A percentile compares a stretch with the other conserved stretches of the same genome.
Evolutionary conservation across 2,113 vertebrate species (phyloP).

Genomic region (Amblyornis subalaris): DNA sequence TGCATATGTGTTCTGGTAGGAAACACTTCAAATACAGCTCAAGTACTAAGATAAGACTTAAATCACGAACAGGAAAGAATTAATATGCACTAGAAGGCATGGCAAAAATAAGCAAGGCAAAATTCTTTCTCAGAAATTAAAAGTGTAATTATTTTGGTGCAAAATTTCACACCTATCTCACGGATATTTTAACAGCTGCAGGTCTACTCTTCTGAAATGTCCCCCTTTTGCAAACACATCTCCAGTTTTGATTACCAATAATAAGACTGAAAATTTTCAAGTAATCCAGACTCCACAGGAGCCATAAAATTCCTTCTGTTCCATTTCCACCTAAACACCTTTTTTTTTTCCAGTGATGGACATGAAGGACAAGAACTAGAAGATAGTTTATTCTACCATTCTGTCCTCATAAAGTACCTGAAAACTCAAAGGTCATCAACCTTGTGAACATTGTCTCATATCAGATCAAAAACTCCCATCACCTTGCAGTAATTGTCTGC

Average conservation of each 20-base stretch:
- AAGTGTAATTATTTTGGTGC: not conserved
- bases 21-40: not conserved
- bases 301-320: not conserved
- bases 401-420: not conserved
- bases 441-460: accelerated
- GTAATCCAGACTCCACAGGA: not conserved
- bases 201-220: not conserved
- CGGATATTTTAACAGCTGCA: not conserved
- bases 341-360: not conserved
- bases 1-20: not conserved
- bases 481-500: not conserved
- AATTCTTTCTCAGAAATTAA: not conserved
- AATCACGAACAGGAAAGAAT: not conserved
- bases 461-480: not conserved
- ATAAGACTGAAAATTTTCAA: not conserved
- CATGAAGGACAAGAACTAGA: not conserved
- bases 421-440: not conserved
- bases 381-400: not conserved
- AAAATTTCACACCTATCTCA: not conserved
- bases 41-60: not conserved
- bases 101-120: not conserved
- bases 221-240: accelerated
- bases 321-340: not conserved
- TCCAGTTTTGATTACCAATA: not conserved
- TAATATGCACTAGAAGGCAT: not conserved